Base-by-base conservation (phyloP, 1,140 invertebrate species). In the Aricia agestis region DNA sequence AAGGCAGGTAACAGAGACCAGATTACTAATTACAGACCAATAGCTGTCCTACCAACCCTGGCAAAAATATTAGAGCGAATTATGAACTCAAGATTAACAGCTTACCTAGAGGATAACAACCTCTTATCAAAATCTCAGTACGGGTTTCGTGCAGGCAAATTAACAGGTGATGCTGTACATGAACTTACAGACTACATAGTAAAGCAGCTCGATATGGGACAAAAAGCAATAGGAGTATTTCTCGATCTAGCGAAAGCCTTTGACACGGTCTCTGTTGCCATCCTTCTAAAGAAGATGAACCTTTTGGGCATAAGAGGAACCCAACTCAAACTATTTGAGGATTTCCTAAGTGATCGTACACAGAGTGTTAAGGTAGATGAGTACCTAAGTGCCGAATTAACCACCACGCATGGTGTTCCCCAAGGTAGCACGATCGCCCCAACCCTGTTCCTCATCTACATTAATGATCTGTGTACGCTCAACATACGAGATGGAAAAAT, bases 11-110 rank as follows among this genome's bases (percentile, higher is more conserved):
- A n/a, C n/a, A n/a, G n/a, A n/a, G n/a, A n/a, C n/a, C n/a, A n/a
- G n/a, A n/a, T n/a, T n/a, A n/a, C n/a, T n/a, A n/a, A n/a, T n/a
- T n/a, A n/a, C n/a, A n/a, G n/a, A n/a, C n/a, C n/a, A n/a, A n/a
- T n/a, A n/a, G n/a, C n/a, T n/a, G n/a, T n/a, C n/a, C n/a, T n/a
- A n/a, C n/a, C n/a, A n/a, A n/a, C n/a, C 25, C 17, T 67, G 15
- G 42, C 66, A 9, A 67, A 67, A 45, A 15, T 67, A 11, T 36
- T 67, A 0, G 66, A 67, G 18, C 66, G 66, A 1, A n/a, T 67
- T 0, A 59, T 61, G 13, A 61, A 41, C 59, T 19, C 17, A 4
- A 61, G 59, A 61, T 17, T 61, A 4, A 19, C 19, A 4, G 59
- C 9, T 1, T 61, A 61, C 9, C 17, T 61, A 9, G 59, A 61